A percentile compares a stretch with the other conserved stretches of the same genome.
phyloP scores from a whole-genome alignment of 2,113 vertebrate genomes.

The Axis porcinus region DNA sequence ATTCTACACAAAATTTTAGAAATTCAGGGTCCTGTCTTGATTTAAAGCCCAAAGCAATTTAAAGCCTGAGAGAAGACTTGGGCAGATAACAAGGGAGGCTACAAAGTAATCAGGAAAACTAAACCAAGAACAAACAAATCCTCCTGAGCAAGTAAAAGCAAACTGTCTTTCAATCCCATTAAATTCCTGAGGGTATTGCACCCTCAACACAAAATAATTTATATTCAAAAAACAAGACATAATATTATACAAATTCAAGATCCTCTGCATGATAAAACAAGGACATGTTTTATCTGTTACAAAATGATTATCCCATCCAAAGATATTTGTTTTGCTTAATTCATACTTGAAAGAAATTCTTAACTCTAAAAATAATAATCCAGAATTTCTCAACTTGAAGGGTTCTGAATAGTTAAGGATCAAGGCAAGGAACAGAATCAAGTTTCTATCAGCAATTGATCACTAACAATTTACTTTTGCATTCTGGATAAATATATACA shows the following conservation, averaged over 20 bases:
- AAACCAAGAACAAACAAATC: background rate
- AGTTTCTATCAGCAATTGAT: background rate
- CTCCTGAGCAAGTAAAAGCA: background rate
- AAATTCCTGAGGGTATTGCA: background rate
- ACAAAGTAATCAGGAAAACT: background rate
- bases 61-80: background rate
- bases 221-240: background rate
- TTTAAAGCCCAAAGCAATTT: background rate
- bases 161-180: background rate
- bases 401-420: background rate
- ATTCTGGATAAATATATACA: background rate
- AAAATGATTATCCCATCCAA: background rate
- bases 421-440: background rate
- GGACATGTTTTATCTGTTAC: background rate
- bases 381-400: background rate
- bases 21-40: background rate
- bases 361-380: conserved; percentile 12
- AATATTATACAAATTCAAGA: conserved; percentile 3
- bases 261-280: background rate
- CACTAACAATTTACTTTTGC: background rate
- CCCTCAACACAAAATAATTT: conserved; percentile 13
- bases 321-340: background rate
- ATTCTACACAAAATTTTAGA: background rate
- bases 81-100: background rate
- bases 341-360: background rate